A percentile compares a stretch with the other conserved stretches of the same genome.
phyloP scores from a whole-genome alignment of 2,113 vertebrate species.

The Ageneiosus marmoratus region DNA sequence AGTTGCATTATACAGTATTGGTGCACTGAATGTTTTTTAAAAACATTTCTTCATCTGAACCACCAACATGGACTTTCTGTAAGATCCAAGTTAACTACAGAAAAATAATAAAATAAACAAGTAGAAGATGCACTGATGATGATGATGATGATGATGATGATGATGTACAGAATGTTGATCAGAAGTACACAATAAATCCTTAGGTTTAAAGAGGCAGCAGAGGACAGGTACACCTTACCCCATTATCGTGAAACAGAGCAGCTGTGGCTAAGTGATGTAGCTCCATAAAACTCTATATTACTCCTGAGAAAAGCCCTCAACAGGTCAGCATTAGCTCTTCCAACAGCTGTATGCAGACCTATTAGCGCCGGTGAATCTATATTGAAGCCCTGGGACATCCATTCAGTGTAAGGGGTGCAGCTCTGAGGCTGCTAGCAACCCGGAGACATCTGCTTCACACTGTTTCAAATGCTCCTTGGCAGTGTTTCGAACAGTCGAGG shows the following conservation, averaged over 20 bases:
- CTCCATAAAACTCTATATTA: slow-evolving; percentile 61
- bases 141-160: neutral
- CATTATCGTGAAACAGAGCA: slow-evolving; percentile 29
- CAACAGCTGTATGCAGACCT: slow-evolving; percentile 62
- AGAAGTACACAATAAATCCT: slow-evolving; percentile 2
- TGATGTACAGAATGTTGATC: neutral
- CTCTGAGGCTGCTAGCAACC: slow-evolving; percentile 51
- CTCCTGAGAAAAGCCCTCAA: slow-evolving; percentile 59
- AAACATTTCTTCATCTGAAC: neutral
- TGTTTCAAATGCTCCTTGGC: slow-evolving; percentile 59
- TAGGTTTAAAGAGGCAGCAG: neutral
- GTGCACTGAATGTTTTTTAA: neutral
- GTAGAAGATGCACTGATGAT: neutral
- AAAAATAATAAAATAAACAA: too few species aligned
- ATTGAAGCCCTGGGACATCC: slow-evolving; percentile 27
- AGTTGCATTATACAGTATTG: neutral
- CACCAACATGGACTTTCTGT: neutral
- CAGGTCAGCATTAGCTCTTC: slow-evolving; percentile 65
- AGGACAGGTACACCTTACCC: neutral
- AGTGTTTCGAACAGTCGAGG: slow-evolving; percentile 55
- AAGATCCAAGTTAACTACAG: neutral
- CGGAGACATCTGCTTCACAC: slow-evolving; percentile 64
- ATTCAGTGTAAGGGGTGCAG: slow-evolving; percentile 11
- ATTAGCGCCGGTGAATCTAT: slow-evolving; percentile 60
- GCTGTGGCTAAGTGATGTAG: slow-evolving; percentile 49